phyloP scores from a whole-genome alignment of 35 echinoderm and acorn worm species.

The Patiria miniata region DNA sequence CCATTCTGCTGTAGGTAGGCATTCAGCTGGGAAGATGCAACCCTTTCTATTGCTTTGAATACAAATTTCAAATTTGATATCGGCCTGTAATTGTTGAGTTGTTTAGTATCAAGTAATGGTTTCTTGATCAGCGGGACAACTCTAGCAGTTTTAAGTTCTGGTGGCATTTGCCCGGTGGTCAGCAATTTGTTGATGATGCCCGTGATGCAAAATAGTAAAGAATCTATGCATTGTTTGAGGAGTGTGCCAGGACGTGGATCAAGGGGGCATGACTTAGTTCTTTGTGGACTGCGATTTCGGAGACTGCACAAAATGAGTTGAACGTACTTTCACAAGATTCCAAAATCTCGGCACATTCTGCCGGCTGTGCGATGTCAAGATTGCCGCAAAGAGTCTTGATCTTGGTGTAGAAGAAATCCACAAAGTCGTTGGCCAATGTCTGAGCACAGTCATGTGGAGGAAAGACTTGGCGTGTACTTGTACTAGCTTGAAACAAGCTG shows the following conservation, averaged over 20 bases:
- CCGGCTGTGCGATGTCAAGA: background rate
- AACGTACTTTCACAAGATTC: background rate
- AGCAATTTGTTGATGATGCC: slow-evolving; percentile 15
- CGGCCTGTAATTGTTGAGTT: slow-evolving; percentile 1
- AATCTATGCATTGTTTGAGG: slow-evolving; percentile 6
- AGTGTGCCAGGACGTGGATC: background rate
- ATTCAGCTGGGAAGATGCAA: slow-evolving; percentile 15
- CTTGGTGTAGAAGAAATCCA: background rate
- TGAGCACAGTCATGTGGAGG: slow-evolving; percentile 3
- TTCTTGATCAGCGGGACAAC: slow-evolving; percentile 17
- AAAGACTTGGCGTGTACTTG: background rate
- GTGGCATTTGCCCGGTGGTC: background rate
- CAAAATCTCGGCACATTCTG: background rate
- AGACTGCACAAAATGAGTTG: no score
- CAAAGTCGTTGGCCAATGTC: slow-evolving; percentile 5
- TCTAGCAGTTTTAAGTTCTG: background rate
- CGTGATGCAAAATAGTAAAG: background rate
- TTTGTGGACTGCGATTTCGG: background rate
- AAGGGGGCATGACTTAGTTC: slow-evolving; percentile 2
- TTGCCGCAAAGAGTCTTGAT: background rate
- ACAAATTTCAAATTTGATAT: slow-evolving; percentile 34
- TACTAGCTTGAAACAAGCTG: background rate
- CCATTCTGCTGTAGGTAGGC: background rate
- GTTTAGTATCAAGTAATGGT: background rate
- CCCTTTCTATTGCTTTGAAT: slow-evolving; percentile 14